Evolutionary conservation across 1,140 invertebrate species (phyloP), one percentile per base, ranked within the genome.

Genomic region (Lamellibrachia luymesi): DNA sequence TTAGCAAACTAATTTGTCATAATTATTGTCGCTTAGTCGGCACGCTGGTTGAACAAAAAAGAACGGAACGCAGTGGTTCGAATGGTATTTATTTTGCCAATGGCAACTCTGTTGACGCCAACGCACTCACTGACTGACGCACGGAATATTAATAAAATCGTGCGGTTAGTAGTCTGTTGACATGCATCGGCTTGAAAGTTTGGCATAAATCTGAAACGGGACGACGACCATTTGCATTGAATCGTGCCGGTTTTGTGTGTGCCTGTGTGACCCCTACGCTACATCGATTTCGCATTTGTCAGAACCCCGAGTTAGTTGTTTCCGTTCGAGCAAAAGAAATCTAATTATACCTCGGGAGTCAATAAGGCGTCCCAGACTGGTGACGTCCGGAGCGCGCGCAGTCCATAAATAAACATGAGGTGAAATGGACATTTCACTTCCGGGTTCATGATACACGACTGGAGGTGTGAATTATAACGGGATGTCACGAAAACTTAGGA

Each of bases 1-100:
- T 80, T 80, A 80, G 64, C 64, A 80, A 80, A 80, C 64, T 80
- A 80, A 80, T 80, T 80, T 80, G 64, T 80, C 64, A 22, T 80
- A 80, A 80, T 80, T 80, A 80, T 80, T 80, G 25, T 22, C 64
- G 64, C 64, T 80, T 80, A 80, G 64, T 80, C 64, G 64, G 64
- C 64, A 8, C 8, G 13, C 64, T 80, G 64, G 64, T 8, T 80
- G 13, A 80, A 80, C 64, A 80, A 80, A 80, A 80, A 80, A 80
- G 64, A 80, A 80, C 13, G 64, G 64, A 80, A 80, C 13, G 64
- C 64, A 8, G 5, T 80, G 13, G 64, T 80, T 80, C 64, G 64
- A 80, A 80, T 80, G 64, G 64, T 80, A 80, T 80, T 80, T 80
- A 80, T 80, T 80, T 80, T 80, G 64, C 64, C 64, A 80, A 22